A percentile compares a stretch with the other conserved stretches of the same genome.
Evolutionary conservation across 2,888 invertebrate species (phyloP).

Genomic region (Eupithecia subumbrata): DNA sequence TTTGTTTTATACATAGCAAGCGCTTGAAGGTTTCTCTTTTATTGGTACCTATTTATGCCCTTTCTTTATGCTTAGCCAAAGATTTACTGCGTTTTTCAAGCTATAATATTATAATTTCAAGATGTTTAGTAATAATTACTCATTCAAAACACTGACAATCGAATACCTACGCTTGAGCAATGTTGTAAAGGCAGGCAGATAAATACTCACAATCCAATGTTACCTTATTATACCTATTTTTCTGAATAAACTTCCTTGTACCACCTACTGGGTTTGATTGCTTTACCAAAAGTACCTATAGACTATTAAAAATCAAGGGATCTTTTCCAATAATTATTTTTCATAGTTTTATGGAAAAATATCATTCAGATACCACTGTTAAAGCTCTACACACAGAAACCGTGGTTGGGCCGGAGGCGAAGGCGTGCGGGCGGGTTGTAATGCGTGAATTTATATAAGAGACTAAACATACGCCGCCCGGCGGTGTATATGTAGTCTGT

Average conservation of each 20-base stretch:
- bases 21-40: not conserved
- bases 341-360: too few species aligned
- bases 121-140: not conserved
- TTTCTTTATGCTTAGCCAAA: not conserved
- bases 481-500: too few species aligned
- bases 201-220: not conserved
- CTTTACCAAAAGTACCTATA: not conserved
- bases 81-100: not conserved
- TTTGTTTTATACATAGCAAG: not conserved
- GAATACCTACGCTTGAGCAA: not conserved
- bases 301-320: too few species aligned
- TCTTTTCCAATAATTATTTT: too few species aligned
- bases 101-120: not conserved
- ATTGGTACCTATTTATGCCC: not conserved
- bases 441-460: too few species aligned
- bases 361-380: too few species aligned
- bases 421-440: too few species aligned
- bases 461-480: too few species aligned
- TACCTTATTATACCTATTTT: not conserved
- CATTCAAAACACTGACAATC: not conserved
- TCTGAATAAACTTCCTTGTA: conserved; percentile 5
- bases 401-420: too few species aligned
- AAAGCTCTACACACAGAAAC: too few species aligned
- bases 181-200: not conserved
- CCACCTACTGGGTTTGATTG: not conserved